Conservation (phyloP, 2,113 vertebrate species). For the Elachura formosa region DNA sequence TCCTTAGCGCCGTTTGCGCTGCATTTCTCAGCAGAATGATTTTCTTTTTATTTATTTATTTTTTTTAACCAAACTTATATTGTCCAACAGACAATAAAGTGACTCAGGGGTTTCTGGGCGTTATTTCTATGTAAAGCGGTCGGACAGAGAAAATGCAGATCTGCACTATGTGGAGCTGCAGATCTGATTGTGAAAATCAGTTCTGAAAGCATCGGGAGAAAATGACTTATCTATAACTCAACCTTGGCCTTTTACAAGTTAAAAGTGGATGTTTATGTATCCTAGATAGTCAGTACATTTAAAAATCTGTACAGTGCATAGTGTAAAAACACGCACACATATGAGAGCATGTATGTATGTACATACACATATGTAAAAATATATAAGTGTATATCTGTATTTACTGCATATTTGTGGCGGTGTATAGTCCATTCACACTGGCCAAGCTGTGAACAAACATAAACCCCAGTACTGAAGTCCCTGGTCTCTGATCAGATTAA, state of each 20-base stretch:
- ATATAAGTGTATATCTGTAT: neutral
- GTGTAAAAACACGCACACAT: neutral
- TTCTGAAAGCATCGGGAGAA: neutral
- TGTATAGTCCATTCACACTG: neutral
- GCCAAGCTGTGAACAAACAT: neutral
- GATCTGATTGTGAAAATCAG: neutral
- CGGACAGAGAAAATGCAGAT: neutral
- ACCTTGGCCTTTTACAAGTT: neutral
- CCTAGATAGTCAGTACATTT: neutral
- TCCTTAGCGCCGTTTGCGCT: fast-evolving
- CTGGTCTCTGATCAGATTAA: neutral
- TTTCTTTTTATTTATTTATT: too few relatives aligned
- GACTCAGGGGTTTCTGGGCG: neutral
- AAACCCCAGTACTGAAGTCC: neutral
- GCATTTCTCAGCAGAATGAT: neutral
- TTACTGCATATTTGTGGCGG: neutral
- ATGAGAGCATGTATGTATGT: neutral
- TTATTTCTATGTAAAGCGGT: neutral
- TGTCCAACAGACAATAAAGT: neutral
- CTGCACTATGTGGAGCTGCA: neutral
- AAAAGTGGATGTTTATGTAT: neutral
- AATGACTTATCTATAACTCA: fast-evolving
- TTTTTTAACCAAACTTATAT: neutral
- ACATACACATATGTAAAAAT: neutral
- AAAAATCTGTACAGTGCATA: neutral